Evolutionary conservation across 2,113 vertebrate species (phyloP).

Genomic region (Ctenomys sociabilis): DNA sequence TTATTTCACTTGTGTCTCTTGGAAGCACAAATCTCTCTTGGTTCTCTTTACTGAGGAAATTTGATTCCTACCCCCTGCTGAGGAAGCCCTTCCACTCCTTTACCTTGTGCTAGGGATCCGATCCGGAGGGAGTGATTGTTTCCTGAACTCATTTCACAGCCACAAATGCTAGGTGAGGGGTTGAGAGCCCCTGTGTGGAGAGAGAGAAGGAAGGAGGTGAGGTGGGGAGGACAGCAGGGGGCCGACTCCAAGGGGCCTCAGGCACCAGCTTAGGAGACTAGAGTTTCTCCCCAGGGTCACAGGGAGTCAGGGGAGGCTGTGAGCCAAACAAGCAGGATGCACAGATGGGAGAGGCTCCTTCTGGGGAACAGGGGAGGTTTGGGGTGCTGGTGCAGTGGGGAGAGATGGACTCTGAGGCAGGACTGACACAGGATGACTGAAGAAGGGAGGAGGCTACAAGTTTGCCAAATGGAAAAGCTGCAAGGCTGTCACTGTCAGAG

Average conservation of each 20-base stretch:
- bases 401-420: not conserved
- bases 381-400: not conserved
- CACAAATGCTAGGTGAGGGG: rapidly evolving
- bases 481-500: not conserved
- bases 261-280: not conserved
- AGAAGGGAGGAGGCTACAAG: not conserved
- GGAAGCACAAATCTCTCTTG: not conserved
- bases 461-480: rapidly evolving
- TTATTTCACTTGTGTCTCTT: not conserved
- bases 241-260: too few species aligned
- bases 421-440: not conserved
- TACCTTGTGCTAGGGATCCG: too few species aligned
- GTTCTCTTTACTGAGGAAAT: not conserved
- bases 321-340: not conserved
- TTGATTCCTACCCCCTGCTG: not conserved
- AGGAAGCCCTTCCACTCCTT: not conserved
- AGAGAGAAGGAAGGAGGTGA: not conserved
- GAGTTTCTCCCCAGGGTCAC: not conserved
- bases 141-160: not conserved
- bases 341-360: not conserved
- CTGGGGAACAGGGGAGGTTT: too few species aligned
- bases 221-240: not conserved
- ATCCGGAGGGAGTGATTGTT: not conserved
- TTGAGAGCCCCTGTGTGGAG: not conserved
- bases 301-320: not conserved